Evolutionary conservation across 2,113 vertebrate species (phyloP).

Genomic region (Atherinomorus stipes): DNA sequence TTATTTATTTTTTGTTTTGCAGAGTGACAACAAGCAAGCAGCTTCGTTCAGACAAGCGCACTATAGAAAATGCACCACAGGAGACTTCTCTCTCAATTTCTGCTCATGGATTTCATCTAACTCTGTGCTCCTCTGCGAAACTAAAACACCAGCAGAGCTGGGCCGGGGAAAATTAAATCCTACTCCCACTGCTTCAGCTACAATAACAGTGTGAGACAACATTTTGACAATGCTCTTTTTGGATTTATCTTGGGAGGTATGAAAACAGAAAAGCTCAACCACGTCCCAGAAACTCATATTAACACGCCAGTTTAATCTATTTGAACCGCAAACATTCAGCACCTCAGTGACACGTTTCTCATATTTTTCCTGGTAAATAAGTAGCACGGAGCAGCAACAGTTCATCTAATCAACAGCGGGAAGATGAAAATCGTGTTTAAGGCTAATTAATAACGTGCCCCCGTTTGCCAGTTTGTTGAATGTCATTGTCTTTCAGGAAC

Average conservation of each 20-base stretch:
- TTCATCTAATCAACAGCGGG: not conserved
- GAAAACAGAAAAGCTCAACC: slow-evolving; percentile 22
- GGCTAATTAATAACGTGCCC: not conserved
- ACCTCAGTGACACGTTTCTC: slow-evolving; percentile 5
- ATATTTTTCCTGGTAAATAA: not conserved
- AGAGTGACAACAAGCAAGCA: slow-evolving; percentile 14
- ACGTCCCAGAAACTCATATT: not conserved
- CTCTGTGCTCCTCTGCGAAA: slow-evolving; percentile 32
- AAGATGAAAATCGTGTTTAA: not conserved
- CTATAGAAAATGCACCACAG: slow-evolving; percentile 20
- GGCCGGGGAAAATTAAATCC: slow-evolving; percentile 54
- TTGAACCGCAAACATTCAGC: slow-evolving; percentile 1
- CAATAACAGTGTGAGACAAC: slow-evolving; percentile 20
- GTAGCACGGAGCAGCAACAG: not conserved
- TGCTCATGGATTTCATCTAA: slow-evolving; percentile 30
- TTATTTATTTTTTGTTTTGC: slow-evolving; percentile 5
- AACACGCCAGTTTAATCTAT: slow-evolving; percentile 9
- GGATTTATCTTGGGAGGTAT: slow-evolving; percentile 35
- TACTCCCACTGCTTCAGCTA: slow-evolving; percentile 47
- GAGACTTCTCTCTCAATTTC: slow-evolving; percentile 45
- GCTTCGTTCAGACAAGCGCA: slow-evolving; percentile 37
- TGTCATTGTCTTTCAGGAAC: not conserved
- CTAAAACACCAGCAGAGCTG: slow-evolving; percentile 14
- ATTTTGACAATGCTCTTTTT: slow-evolving; percentile 31
- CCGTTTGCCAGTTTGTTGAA: not conserved